Conservation (phyloP, 1,140 invertebrate species). For the Charaxes varanes region DNA sequence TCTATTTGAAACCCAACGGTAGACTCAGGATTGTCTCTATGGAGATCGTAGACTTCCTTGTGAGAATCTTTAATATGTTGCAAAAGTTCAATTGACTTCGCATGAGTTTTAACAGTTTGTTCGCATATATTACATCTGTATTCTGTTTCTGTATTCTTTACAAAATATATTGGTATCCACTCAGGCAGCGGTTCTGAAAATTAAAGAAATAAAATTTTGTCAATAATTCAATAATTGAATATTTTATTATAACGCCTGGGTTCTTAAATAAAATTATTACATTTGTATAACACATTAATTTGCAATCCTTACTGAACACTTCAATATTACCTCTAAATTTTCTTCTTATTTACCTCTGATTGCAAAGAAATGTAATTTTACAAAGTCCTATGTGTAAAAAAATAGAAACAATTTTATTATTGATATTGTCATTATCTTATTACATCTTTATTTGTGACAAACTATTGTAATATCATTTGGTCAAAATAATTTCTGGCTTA, state of each 20-base stretch:
- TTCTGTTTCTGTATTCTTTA: slow-evolving; percentile 24
- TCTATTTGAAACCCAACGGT: slow-evolving; percentile 55
- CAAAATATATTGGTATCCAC: slow-evolving; percentile 51
- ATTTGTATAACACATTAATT: too few species aligned
- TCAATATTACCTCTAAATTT: too few species aligned
- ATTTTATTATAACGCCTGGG: too few species aligned
- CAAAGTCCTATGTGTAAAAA: too few species aligned
- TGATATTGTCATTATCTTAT: too few species aligned
- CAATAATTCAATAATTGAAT: not conserved
- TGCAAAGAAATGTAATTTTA: not conserved
- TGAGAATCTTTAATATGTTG: slow-evolving; percentile 41
- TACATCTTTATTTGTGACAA: too few species aligned
- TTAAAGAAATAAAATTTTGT: not conserved
- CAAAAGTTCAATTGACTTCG: slow-evolving; percentile 33
- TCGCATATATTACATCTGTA: slow-evolving; percentile 59
- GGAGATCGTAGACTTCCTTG: slow-evolving; percentile 48
- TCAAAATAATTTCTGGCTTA: too few species aligned
- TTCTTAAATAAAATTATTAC: too few species aligned
- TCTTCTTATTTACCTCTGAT: too few species aligned
- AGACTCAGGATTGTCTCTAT: slow-evolving; percentile 40
- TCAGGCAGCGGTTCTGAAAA: slow-evolving; percentile 32
- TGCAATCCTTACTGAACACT: too few species aligned
- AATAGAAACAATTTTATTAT: too few species aligned
- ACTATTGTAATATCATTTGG: too few species aligned
- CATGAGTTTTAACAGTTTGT: slow-evolving; percentile 20